A percentile compares a stretch with the other conserved stretches of the same genome.
These are phyloP conservation scores for Cryptus armator DNA, from an alignment of 2,888 invertebrate genomes.

Conservation along the genomic window DNA sequence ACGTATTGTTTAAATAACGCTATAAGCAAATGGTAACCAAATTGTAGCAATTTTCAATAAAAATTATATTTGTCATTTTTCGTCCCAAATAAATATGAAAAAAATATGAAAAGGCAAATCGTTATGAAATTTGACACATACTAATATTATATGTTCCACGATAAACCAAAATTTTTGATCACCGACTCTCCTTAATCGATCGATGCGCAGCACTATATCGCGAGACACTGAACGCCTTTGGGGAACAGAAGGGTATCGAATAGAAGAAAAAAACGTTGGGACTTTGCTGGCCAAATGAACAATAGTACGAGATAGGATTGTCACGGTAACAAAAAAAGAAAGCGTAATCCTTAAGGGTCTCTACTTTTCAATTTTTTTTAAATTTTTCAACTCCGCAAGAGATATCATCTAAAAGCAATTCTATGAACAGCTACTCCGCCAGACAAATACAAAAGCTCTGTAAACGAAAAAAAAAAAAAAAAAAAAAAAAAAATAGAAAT, in stretches of 20 bases:
- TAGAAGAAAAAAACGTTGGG: neutral
- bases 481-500: constrained; percentile 1
- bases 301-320: neutral
- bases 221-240: neutral
- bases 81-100: too few species aligned
- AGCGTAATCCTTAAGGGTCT: neutral
- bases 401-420: constrained; percentile 5
- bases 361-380: neutral
- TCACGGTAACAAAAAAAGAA: neutral
- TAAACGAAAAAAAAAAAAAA: neutral
- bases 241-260: neutral
- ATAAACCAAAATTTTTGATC: too few species aligned
- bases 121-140: too few species aligned
- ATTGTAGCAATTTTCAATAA: too few species aligned
- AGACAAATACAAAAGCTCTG: constrained; percentile 25
- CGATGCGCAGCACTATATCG: neutral
- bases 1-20: too few species aligned
- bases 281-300: neutral
- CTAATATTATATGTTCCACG: too few species aligned
- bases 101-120: too few species aligned
- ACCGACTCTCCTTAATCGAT: too few species aligned
- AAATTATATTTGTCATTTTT: too few species aligned
- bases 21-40: too few species aligned
- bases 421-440: neutral
- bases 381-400: neutral